Conservation (phyloP, 2,888 invertebrate genomes). For the Rhogogaster chlorosoma region DNA sequence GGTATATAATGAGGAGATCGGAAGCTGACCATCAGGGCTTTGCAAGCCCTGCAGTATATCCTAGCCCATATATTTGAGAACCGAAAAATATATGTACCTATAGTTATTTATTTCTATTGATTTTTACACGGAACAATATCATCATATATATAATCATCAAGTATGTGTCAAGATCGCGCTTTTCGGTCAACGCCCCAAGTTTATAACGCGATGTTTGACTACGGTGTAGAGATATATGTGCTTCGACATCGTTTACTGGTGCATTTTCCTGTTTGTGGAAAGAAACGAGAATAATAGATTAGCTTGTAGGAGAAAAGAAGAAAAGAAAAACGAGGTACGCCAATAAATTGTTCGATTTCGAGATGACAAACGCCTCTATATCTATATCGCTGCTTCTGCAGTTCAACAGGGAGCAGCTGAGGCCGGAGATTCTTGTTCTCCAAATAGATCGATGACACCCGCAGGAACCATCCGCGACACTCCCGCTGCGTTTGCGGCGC, state of each 20-base stretch:
- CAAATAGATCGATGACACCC: constrained; percentile 78
- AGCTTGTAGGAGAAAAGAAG: neutral
- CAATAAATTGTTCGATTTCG: neutral
- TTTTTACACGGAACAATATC: too few species aligned
- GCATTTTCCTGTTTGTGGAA: neutral
- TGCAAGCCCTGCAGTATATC: neutral
- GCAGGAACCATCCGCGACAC: constrained; percentile 68
- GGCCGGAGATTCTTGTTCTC: constrained; percentile 76
- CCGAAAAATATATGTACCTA: too few species aligned
- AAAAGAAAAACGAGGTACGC: neutral
- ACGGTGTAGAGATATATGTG: too few species aligned
- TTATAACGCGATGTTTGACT: neutral
- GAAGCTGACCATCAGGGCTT: neutral
- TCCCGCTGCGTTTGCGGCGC: constrained; percentile 44
- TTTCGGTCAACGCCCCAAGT: neutral
- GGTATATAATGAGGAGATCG: neutral
- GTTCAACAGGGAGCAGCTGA: constrained; percentile 40
- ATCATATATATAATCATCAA: neutral
- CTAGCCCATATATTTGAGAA: neutral
- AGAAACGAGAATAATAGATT: neutral
- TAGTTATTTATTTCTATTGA: too few species aligned
- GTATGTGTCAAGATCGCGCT: neutral
- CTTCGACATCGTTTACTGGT: too few species aligned
- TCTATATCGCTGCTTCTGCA: neutral
- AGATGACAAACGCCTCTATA: neutral